Evolutionary conservation across 1,140 invertebrate genomes (phyloP), one percentile per base, ranked within the genome.

Genomic region (Arion vulgaris): DNA sequence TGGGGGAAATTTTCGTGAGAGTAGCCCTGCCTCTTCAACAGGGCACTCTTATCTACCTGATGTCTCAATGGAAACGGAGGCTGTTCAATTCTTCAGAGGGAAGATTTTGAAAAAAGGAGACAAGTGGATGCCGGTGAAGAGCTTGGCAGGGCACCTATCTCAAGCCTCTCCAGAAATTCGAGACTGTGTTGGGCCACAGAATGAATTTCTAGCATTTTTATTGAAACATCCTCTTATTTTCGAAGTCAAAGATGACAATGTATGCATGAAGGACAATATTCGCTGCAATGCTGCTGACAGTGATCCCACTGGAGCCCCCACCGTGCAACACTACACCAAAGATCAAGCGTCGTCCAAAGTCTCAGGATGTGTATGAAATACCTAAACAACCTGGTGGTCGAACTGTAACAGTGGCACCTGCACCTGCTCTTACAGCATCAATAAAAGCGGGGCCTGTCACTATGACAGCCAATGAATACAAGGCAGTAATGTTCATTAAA

Each of bases 381-480:
- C 81, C 84, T 13, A 76, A 82, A 45, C 85, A 84, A 15, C 68
- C 62, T 51, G 34, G 82, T 9, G 81, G 77, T 69, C 28, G 78
- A 34, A 84, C 83, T 80, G 83, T 86, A 68, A 86, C 83, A n/a
- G 45, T 86, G 72, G 75, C 79, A 45, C 86, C 85, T 62, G 83
- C 83, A 17, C 84, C 81, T 69, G 84, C 80, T 39, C 57, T 76
- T 36, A 68, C 84, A 45, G 83, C 80, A 39, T 85, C 83, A 83
- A 84, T 88, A 36, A 89, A 88, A 83, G 84, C 90, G 69, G 90
- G 89, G 9, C 91, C 90, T 28, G 86, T 92, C n/a, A 91, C 91
- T 19, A 93, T 93, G 92, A 92, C 91, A 36, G 91, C 91, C 39
- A 92, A 91, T 84, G 91, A 93, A 82, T 93, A 93, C 83, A 92